These are phyloP conservation scores for Apostichopus leukothele DNA, from an alignment of 53 echinoderm and acorn worm genomes.

Conservation along the genomic window DNA sequence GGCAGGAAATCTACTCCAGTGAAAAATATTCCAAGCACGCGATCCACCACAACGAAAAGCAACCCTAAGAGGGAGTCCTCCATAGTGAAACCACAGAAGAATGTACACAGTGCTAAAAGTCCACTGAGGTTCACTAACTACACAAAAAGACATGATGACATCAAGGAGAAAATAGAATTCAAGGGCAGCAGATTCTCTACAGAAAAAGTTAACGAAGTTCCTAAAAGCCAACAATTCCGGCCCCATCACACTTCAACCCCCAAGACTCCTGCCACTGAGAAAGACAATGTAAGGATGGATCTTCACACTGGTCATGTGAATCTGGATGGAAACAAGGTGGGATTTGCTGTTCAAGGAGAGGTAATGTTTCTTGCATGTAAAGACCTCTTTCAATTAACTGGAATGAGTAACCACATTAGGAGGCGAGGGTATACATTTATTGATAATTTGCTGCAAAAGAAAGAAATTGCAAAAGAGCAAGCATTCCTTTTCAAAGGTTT, in stretches of 20 bases:
- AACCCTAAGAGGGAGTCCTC: no score
- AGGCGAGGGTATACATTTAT: background rate
- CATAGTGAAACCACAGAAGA: no score
- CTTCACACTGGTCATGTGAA: background rate
- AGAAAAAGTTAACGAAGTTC: no score
- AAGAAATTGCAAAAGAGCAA: background rate
- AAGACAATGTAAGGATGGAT: background rate
- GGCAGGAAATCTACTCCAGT: no score
- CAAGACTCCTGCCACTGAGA: background rate
- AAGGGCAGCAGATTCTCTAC: no score
- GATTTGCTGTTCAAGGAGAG: background rate
- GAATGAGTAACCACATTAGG: constrained; percentile 5
- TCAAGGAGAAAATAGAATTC: no score
- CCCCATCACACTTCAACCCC: background rate
- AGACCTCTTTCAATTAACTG: background rate
- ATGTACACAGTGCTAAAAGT: no score
- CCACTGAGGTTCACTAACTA: no score
- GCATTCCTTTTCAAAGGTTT: background rate
- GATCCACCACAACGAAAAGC: no score
- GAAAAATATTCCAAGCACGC: no score
- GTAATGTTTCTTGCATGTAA: background rate
- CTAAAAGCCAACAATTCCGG: background rate
- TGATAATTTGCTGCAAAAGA: background rate
- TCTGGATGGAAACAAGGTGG: background rate
- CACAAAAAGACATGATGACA: no score